Conservation (phyloP, 2,888 invertebrate species). For the Muscina levida region DNA sequence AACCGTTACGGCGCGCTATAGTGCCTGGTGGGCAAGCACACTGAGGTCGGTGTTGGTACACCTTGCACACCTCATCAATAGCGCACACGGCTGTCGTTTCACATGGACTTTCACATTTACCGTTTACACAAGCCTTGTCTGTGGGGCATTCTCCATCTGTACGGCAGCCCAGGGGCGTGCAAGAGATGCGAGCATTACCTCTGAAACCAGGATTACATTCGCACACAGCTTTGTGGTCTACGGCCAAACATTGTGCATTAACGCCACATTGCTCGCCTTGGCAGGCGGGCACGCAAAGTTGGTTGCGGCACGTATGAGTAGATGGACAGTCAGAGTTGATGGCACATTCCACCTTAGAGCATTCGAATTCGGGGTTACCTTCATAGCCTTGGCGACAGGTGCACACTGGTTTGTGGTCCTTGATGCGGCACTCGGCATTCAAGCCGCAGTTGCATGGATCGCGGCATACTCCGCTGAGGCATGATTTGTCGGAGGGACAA, state of each 20-base stretch:
- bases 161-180: conserved; percentile 90
- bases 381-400: conserved; percentile 91
- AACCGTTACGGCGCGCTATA: conserved; percentile 83
- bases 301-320: conserved; percentile 91
- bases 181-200: conserved; percentile 90
- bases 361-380: conserved; percentile 91
- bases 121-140: conserved; percentile 90
- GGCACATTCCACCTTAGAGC: conserved; percentile 87
- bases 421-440: conserved; percentile 91
- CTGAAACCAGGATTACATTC: conserved; percentile 90
- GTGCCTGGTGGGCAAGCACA: conserved; percentile 91
- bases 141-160: conserved; percentile 90
- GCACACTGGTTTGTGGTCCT: conserved; percentile 92
- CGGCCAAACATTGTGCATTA: conserved; percentile 89
- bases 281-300: conserved; percentile 91
- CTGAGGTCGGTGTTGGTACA: conserved; percentile 87
- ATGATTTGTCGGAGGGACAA: conserved; percentile 89
- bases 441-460: conserved; percentile 93
- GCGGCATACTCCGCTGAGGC: conserved; percentile 89
- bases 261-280: conserved; percentile 87
- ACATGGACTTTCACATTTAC: conserved; percentile 90
- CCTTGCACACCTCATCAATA: conserved; percentile 87
- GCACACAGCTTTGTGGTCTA: conserved; percentile 90
- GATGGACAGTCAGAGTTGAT: conserved; percentile 89
- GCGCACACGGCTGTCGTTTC: conserved; percentile 85